phyloP scores from a whole-genome alignment of 2,113 vertebrate species.

The rat (Rattus norvegicus) region DNA sequence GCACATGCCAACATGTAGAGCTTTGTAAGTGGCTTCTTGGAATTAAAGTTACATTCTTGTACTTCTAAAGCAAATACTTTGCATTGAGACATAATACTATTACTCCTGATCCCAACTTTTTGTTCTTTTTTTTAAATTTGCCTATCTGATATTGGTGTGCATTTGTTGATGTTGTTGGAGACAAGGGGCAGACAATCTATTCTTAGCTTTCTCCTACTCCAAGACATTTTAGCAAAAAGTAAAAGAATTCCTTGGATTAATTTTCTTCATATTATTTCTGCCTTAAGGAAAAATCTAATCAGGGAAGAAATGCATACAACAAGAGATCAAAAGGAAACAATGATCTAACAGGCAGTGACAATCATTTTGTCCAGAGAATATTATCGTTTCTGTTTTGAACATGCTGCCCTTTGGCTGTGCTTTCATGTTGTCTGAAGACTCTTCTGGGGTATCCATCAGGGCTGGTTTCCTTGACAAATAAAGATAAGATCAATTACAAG shows the following conservation, averaged over 20 bases:
- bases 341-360: background rate
- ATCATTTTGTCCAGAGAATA: constrained; percentile 37
- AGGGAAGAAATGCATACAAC: background rate
- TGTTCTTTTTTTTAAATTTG: background rate
- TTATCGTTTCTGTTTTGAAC: constrained; percentile 63
- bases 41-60: background rate
- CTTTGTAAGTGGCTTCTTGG: background rate
- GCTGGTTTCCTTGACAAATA: constrained; percentile 56
- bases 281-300: constrained; percentile 6
- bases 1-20: background rate
- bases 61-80: background rate
- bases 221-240: background rate
- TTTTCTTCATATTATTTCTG: background rate
- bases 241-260: background rate
- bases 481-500: constrained; percentile 61
- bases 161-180: background rate
- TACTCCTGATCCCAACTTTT: background rate
- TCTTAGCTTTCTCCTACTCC: background rate
- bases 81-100: background rate
- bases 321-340: background rate
- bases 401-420: constrained; percentile 43
- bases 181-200: background rate
- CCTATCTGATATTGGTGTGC: background rate
- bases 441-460: constrained; percentile 52
- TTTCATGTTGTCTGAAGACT: constrained; percentile 40